Evolutionary conservation across 1,140 invertebrate genomes (phyloP).

Genomic region (Drosophila dunni): DNA sequence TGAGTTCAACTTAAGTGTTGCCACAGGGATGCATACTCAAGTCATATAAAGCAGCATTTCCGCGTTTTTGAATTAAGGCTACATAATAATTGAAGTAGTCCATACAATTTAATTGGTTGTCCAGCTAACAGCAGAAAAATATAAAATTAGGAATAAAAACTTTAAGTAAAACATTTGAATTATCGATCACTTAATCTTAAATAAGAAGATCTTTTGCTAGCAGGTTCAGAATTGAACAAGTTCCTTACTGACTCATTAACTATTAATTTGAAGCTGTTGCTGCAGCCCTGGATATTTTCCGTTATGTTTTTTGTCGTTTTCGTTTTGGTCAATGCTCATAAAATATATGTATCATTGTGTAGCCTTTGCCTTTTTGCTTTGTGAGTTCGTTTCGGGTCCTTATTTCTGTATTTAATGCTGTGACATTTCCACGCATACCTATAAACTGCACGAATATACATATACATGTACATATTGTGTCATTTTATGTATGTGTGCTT

Average conservation of each 20-base stretch:
- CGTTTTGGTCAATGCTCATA: conserved; percentile 40
- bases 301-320: background rate
- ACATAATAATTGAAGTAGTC: too few relatives aligned
- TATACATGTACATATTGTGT: background rate
- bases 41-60: too few relatives aligned
- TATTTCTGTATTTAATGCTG: conserved; percentile 54
- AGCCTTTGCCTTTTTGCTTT: conserved; percentile 49
- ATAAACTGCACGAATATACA: conserved; percentile 48
- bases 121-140: too few relatives aligned
- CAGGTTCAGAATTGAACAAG: background rate
- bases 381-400: conserved; percentile 12
- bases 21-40: conserved; percentile 41
- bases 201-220: too few relatives aligned
- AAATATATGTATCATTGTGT: conserved; percentile 62
- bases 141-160: too few relatives aligned
- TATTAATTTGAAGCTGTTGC: background rate
- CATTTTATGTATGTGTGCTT: conserved; percentile 1
- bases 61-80: too few relatives aligned
- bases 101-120: too few relatives aligned
- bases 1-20: conserved; percentile 24
- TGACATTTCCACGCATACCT: conserved; percentile 65
- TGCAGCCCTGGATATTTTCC: conserved; percentile 32
- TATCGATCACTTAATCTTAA: too few relatives aligned
- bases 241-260: background rate
- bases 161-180: too few relatives aligned